Evolutionary conservation across 2,888 invertebrate species (phyloP).

Genomic region (Pristionchus japonicus): DNA sequence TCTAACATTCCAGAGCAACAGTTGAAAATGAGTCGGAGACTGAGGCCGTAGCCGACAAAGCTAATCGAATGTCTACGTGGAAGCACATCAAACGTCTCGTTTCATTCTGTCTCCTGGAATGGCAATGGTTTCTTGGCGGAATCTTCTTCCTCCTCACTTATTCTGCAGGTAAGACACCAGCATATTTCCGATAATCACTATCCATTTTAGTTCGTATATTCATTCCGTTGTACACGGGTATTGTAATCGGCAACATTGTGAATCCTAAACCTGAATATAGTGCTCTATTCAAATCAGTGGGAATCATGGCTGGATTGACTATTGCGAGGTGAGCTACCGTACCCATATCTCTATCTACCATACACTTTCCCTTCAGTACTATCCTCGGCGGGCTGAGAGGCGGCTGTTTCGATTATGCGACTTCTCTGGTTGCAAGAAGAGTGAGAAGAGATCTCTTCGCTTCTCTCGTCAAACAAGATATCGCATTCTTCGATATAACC

Average conservation of each 20-base stretch:
- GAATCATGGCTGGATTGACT: slow-evolving; percentile 61
- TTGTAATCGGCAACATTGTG: slow-evolving; percentile 71
- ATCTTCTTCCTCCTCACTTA: slow-evolving; percentile 71
- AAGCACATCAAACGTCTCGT: slow-evolving; percentile 66
- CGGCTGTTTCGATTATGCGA: slow-evolving; percentile 74
- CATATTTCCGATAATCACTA: neutral
- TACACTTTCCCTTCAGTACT: slow-evolving; percentile 60
- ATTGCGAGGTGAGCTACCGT: slow-evolving; percentile 52
- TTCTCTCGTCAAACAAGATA: slow-evolving; percentile 75
- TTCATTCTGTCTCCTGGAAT: slow-evolving; percentile 64
- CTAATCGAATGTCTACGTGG: slow-evolving; percentile 35
- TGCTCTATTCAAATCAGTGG: slow-evolving; percentile 61
- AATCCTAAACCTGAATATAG: slow-evolving; percentile 55
- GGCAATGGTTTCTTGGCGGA: slow-evolving; percentile 68
- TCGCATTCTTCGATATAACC: slow-evolving; percentile 75
- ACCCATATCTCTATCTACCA: slow-evolving; percentile 45
- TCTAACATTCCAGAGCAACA: neutral
- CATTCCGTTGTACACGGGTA: slow-evolving; percentile 72
- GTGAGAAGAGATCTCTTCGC: slow-evolving; percentile 74
- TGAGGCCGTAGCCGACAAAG: neutral
- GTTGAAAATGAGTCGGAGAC: neutral
- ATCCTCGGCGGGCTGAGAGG: slow-evolving; percentile 75
- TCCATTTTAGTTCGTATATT: slow-evolving; percentile 72
- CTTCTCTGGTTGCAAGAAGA: slow-evolving; percentile 72
- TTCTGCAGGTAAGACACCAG: slow-evolving; percentile 59